phyloP scores from a whole-genome alignment of 2,113 vertebrate genomes.

The Grammomys surdaster region DNA sequence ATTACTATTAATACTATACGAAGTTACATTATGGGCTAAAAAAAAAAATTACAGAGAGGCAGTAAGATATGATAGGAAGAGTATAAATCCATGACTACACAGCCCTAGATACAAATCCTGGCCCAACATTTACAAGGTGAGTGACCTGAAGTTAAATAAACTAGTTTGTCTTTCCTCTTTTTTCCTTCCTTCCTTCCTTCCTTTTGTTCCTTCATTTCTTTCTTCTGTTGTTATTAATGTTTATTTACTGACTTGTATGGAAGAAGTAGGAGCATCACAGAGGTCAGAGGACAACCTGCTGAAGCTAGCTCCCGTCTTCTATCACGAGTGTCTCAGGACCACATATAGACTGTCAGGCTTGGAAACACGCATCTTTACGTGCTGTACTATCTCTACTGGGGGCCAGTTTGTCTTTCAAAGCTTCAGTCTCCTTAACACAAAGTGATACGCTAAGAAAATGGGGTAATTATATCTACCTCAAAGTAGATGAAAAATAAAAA shows the following conservation, averaged over 20 bases:
- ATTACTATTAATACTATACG: constrained; percentile 73
- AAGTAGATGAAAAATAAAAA: constrained; percentile 69
- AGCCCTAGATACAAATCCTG: constrained; percentile 56
- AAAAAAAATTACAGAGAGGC: constrained; percentile 68
- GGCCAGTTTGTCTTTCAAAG: constrained; percentile 71
- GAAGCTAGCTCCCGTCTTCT: background rate
- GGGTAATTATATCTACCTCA: constrained; percentile 72
- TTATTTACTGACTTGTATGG: background rate
- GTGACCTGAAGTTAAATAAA: constrained; percentile 59
- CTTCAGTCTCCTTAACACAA: constrained; percentile 66
- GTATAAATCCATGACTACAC: constrained; percentile 72
- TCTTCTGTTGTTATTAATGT: background rate
- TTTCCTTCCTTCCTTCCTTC: fast-evolving
- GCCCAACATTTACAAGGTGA: constrained; percentile 73
- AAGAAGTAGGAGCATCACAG: background rate
- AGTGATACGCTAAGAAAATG: constrained; percentile 59
- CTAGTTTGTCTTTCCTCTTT: background rate
- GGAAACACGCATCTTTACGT: background rate
- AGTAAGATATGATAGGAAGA: constrained; percentile 72
- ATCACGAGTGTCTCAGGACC: background rate
- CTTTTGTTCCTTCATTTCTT: background rate
- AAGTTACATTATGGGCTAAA: constrained; percentile 70
- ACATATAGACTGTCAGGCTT: background rate
- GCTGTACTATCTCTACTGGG: background rate
- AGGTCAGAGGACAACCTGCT: background rate